Evolutionary conservation across 92 coral and sea anemone genomes (phyloP), one percentile per base, ranked within the genome.

Genomic region (Actinernus sp.): DNA sequence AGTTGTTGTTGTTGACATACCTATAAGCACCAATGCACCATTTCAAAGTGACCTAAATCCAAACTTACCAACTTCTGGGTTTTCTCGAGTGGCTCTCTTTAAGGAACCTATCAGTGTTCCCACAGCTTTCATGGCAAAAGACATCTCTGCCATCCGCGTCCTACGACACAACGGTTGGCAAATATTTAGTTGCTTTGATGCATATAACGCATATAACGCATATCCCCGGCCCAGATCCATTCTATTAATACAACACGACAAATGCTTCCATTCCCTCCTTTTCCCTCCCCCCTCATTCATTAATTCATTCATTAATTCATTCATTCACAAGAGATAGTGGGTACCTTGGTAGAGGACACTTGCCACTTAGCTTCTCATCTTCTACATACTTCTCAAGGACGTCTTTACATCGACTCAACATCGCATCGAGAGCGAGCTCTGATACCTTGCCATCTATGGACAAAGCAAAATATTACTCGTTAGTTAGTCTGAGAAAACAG

Each of bases 141-240:
- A 91, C 73, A 95, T 92, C 84, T 95, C 99, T 4, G 99, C 92
- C 99, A 95, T 95, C 6, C 99, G 93, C 8, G 97, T 91, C 65
- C 99, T 95, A 91, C 4, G 37, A 57, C 3, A 57, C 36, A 34
- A 22, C 19, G 30, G 0, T 3, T 3, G 12, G 30, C 28, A 2
- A 20, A n/a, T n/a, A n/a, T n/a, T n/a, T n/a, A n/a, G n/a, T n/a
- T n/a, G n/a, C n/a, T n/a, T n/a, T n/a, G n/a, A n/a, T n/a, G n/a
- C n/a, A n/a, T n/a, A n/a, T n/a, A n/a, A n/a, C n/a, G n/a, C n/a
- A n/a, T n/a, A n/a, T n/a, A n/a, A n/a, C n/a, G n/a, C n/a, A n/a
- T n/a, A n/a, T n/a, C n/a, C n/a, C n/a, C n/a, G n/a, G n/a, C n/a
- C n/a, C n/a, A n/a, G n/a, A n/a, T n/a, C n/a, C n/a, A n/a, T n/a